Percentiles rank a stretch among this genome's conserved stretches.
These are phyloP conservation scores for Nipponia nippon DNA, from an alignment of 2,113 vertebrate genomes.

Conservation along the genomic window DNA sequence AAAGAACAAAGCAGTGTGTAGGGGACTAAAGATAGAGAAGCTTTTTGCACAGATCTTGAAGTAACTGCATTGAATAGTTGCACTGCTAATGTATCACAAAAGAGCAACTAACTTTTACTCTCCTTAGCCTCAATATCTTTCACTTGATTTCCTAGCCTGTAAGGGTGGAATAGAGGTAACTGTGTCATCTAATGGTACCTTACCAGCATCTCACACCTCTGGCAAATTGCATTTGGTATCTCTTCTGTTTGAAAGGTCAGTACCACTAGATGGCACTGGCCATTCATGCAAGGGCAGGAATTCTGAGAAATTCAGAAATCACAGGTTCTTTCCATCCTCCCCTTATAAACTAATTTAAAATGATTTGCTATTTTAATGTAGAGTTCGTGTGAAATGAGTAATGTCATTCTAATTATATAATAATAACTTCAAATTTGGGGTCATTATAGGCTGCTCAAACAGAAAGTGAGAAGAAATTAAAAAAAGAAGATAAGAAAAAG, in stretches of 20 bases:
- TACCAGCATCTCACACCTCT: neutral
- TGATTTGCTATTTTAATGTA: rapidly evolving
- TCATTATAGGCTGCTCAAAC: constrained; percentile 74
- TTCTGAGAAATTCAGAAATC: neutral
- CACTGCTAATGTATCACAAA: neutral
- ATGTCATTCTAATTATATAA: neutral
- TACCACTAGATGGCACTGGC: neutral
- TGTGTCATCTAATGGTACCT: neutral
- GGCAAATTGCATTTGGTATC: neutral
- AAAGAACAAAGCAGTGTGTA: neutral
- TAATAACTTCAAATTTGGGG: neutral
- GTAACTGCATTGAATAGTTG: neutral
- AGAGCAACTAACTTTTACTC: neutral
- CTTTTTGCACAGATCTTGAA: neutral
- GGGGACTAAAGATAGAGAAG: neutral
- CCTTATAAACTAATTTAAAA: neutral
- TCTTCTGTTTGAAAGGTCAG: neutral
- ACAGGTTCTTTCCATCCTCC: neutral
- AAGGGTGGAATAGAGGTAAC: neutral
- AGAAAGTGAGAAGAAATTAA: constrained; percentile 84
- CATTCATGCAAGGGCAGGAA: neutral
- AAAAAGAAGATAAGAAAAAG: constrained; percentile 94
- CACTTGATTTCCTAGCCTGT: neutral
- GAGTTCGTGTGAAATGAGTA: neutral
- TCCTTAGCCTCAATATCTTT: neutral